Base-by-base conservation (phyloP, 1,140 invertebrate species). In the Pemphigus obesinymphae region DNA sequence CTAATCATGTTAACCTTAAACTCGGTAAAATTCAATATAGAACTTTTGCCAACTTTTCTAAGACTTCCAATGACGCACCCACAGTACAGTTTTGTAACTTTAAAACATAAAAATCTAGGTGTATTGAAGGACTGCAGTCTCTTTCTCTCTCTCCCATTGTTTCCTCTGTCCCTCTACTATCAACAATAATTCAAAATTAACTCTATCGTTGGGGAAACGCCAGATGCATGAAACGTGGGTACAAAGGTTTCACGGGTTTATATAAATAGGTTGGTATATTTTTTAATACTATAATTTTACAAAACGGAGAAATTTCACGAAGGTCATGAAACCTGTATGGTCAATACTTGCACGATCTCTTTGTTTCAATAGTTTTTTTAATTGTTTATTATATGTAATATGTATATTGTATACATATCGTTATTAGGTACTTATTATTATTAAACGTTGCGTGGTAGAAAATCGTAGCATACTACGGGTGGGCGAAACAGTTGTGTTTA, bases 321-420 rank as follows among this genome's bases (percentile, higher is more conserved):
- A 80, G 76, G 76, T 13, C 76, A 11, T 15, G 6, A 8, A 61
- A 29, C 55, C 37, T 20, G 58, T 63, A 80, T 78, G 73, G 53
- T 80, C 53, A 80, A 80, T 29, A 63, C 76, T 63, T 20, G 76
- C 76, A 61, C 76, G 40, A 80, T 61, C 40, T 80, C 76, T 61
- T 80, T 80, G 76, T 80, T 61, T 80, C 34, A 80, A 61, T 58
- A 58, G 17, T 63, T 73, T 50, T 73, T 72, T 43, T 70, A n/a
- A n/a, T n/a, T n/a, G n/a, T n/a, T n/a, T n/a, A n/a, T n/a, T n/a
- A n/a, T n/a, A n/a, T n/a, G n/a, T n/a, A n/a, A n/a, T n/a, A n/a
- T n/a, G n/a, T n/a, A n/a, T n/a, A n/a, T 26, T 73, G 11, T 29
- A n/a, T 34, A 4, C 34, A 50, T 48, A 73, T 23, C 43, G 31